Base-by-base conservation (phyloP, 2,797 vertebrate genomes). In the Acipenser oxyrinchus region DNA sequence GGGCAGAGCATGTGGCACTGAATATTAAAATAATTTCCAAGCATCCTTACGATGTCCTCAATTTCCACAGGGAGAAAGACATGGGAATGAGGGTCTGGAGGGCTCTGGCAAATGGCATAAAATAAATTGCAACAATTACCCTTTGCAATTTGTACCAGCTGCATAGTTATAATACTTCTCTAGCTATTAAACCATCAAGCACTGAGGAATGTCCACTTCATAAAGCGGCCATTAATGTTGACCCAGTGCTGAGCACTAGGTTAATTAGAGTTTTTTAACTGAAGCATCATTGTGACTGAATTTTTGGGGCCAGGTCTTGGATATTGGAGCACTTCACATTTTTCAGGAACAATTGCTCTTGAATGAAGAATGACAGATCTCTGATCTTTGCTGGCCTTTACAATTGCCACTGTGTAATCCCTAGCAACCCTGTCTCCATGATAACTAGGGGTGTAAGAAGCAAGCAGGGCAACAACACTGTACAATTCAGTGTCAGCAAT, bases 41-140 rank as follows among this genome's bases (percentile, higher is more conserved):
- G 37, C 37, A 37, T 37, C 37, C 37, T 4, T 37, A 37, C 5
- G 37, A 37, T 37, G 37, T 37, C 37, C 74, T 80, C 70, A 68
- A 67, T 77, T 77, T 77, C 71, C 73, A 72, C 74, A 68, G 70
- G 76, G 10, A n/a, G 80, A 66, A 72, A 82, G 81, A 78, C 74
- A 69, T 74, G 80, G 80, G 73, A 70, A 75, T 62, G 37, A 10
- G 37, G n/a, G 61, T 51, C 23, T n/a, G 4, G 57, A 4, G 48
- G 9, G 9, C 62, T n/a, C 64, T 55, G 60, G 60, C 58, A 62
- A 62, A 50, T 59, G 57, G 75, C 76, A 79, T 77, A 78, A 94
- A 94, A 92, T 93, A 91, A 93, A 94, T 94, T 90, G 86, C 89
- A 88, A 89, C 75, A 82, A 94, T 91, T 92, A 87, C 78, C 82